These are phyloP conservation scores for Pterocles gutturalis DNA, from an alignment of 2,113 vertebrate species.

Conservation along the genomic window DNA sequence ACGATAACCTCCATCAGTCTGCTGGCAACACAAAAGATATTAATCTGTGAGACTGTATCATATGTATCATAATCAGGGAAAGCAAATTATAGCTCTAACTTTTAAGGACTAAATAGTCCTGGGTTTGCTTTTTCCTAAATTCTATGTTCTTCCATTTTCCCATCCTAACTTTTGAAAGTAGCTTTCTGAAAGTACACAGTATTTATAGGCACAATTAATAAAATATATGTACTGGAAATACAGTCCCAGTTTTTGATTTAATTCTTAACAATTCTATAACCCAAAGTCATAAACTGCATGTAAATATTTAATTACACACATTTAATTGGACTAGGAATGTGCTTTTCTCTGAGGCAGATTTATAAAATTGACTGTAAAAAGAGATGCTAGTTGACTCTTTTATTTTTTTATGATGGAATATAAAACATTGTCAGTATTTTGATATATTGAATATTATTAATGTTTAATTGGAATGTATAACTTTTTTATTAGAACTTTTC, in stretches of 20 bases:
- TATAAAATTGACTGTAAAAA: conserved; percentile 12
- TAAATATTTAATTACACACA: conserved; percentile 46
- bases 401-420: not conserved
- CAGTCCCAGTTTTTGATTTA: not conserved
- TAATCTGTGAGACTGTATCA: not conserved
- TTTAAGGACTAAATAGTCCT: not conserved
- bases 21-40: not conserved
- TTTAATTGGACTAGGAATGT: conserved; percentile 16
- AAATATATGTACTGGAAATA: conserved; percentile 16
- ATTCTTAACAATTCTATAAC: conserved; percentile 28
- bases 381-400: not conserved
- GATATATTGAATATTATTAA: conserved; percentile 35
- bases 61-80: not conserved
- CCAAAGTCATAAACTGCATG: not conserved
- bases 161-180: not conserved
- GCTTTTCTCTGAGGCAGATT: conserved; percentile 12
- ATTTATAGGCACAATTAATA: not conserved
- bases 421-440: conserved; percentile 25
- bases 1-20: not conserved
- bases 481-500: conserved; percentile 41
- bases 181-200: not conserved
- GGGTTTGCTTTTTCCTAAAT: not conserved
- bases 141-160: not conserved
- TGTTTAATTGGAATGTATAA: conserved; percentile 21
- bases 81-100: not conserved